Evolutionary conservation across 2,888 invertebrate species (phyloP).

Genomic region (Apodemia zela): DNA sequence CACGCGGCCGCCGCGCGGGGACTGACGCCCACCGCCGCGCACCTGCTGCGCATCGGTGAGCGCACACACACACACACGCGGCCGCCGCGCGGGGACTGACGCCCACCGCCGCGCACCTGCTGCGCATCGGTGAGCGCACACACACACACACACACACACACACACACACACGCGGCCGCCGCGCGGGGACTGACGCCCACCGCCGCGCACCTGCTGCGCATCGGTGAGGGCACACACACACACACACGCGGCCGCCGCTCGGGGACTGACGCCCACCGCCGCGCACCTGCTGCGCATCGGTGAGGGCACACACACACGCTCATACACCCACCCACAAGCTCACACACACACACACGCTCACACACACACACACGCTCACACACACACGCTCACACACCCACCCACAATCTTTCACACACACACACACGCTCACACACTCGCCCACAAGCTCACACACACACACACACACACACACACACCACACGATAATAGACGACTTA

Average conservation of each 20-base stretch:
- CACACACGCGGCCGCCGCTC: conserved; percentile 89
- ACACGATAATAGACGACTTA: too few relatives aligned
- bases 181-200: conserved; percentile 84
- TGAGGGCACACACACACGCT: conserved; percentile 26
- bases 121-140: too few relatives aligned
- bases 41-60: conserved; percentile 85
- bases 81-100: too few relatives aligned
- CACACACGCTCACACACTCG: too few relatives aligned
- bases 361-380: too few relatives aligned
- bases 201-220: conserved; percentile 84
- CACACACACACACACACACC: too few relatives aligned
- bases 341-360: neutral
- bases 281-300: conserved; percentile 87
- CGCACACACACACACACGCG: neutral
- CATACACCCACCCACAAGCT: neutral
- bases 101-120: too few relatives aligned
- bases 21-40: conserved; percentile 82
- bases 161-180: conserved; percentile 79
- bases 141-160: too few relatives aligned
- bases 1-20: conserved; percentile 90
- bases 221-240: conserved; percentile 82
- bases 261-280: conserved; percentile 84
- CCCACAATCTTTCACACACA: too few relatives aligned
- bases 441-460: too few relatives aligned
- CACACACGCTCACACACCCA: too few relatives aligned